phyloP scores from a whole-genome alignment of 2,797 vertebrate genomes.

The Siniperca obscura region DNA sequence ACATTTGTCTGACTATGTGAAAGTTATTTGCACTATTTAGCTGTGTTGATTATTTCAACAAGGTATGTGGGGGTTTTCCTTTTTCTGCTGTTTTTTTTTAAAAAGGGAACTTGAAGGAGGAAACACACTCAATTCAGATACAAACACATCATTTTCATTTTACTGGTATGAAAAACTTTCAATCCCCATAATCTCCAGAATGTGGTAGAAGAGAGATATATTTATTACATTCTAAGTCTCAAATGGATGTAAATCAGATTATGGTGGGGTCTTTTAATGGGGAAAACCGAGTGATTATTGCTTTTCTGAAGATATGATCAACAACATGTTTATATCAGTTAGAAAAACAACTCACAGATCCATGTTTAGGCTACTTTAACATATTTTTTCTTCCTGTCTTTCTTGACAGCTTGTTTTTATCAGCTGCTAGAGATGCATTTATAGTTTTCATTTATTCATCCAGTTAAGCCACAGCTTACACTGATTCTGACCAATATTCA shows the following conservation, averaged over 20 bases:
- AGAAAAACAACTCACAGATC: neutral
- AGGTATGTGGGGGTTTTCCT: too few species aligned
- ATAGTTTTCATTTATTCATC: neutral
- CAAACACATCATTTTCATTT: neutral
- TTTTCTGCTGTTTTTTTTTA: neutral
- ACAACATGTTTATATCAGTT: neutral
- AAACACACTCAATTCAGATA: neutral
- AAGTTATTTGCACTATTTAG: neutral
- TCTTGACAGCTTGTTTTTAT: neutral
- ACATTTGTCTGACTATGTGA: constrained; percentile 1
- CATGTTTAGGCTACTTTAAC: neutral
- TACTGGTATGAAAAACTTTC: neutral
- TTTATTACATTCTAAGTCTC: neutral
- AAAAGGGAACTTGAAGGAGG: rapidly evolving
- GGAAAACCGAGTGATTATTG: neutral
- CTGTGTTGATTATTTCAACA: neutral
- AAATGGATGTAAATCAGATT: neutral
- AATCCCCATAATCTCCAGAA: neutral
- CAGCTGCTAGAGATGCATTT: neutral
- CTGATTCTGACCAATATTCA: neutral
- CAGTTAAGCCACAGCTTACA: neutral
- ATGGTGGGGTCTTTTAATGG: neutral
- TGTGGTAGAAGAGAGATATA: neutral
- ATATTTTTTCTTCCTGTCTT: neutral
- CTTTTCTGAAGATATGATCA: neutral